A percentile compares a stretch with the other conserved stretches of the same genome.
phyloP scores from a whole-genome alignment of 2,888 invertebrate species.

The Cheilosia vulpina region DNA sequence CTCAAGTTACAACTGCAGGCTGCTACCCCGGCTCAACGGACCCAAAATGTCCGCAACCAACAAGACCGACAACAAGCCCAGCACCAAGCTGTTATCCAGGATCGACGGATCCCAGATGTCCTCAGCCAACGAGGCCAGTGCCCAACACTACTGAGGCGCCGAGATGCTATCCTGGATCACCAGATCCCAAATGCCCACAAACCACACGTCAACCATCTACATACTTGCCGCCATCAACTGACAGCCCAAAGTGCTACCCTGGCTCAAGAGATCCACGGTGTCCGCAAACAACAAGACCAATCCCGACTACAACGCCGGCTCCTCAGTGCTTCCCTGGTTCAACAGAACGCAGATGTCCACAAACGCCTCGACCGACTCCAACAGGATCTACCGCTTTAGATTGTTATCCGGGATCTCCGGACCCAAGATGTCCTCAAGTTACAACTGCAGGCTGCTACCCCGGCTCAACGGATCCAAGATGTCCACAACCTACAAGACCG shows the following conservation, averaged over 20 bases:
- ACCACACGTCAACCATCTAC: neutral
- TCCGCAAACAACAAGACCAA: constrained; percentile 76
- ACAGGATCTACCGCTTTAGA: too few relatives aligned
- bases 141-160: constrained; percentile 44
- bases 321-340: constrained; percentile 69
- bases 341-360: constrained; percentile 81
- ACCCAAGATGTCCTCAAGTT: too few relatives aligned
- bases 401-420: constrained; percentile 19
- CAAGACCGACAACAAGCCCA: constrained; percentile 76
- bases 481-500: too few relatives aligned
- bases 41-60: constrained; percentile 79
- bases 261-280: constrained; percentile 82
- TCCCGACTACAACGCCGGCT: constrained; percentile 71
- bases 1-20: constrained; percentile 76
- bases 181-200: constrained; percentile 80
- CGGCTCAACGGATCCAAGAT: too few relatives aligned
- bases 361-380: constrained; percentile 23
- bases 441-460: too few relatives aligned
- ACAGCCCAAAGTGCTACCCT: constrained; percentile 77
- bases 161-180: constrained; percentile 78
- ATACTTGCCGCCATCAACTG: constrained; percentile 76
- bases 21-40: constrained; percentile 82
- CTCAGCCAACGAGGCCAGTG: constrained; percentile 76
- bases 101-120: constrained; percentile 79
- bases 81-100: constrained; percentile 79